These are phyloP conservation scores for Setipinna tenuifilis DNA, from an alignment of 2,797 vertebrate species.

Conservation along the genomic window DNA sequence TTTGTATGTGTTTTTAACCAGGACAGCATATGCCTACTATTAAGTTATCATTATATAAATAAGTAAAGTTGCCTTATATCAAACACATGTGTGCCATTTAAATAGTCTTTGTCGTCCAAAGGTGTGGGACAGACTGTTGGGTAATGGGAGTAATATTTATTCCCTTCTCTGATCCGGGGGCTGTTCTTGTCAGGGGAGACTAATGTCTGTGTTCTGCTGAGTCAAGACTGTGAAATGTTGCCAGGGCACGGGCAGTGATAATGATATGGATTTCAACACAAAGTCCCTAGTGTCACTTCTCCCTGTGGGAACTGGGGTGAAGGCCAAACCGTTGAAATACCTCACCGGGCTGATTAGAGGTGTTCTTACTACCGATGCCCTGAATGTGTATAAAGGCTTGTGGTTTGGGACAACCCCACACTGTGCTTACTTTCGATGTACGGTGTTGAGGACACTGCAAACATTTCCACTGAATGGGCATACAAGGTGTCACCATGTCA, in stretches of 20 bases:
- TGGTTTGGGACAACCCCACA: too few relatives aligned
- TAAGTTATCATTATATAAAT: neutral
- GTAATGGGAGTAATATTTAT: neutral
- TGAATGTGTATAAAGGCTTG: neutral
- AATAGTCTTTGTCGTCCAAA: neutral
- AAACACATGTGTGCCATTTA: neutral
- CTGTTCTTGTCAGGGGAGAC: neutral
- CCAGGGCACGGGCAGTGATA: neutral
- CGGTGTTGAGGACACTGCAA: too few relatives aligned
- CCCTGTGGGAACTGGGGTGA: neutral
- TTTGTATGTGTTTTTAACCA: neutral
- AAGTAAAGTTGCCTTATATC: neutral
- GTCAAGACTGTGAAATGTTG: conserved; percentile 13
- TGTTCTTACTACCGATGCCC: too few relatives aligned
- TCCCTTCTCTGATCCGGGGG: neutral
- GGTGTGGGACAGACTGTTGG: neutral
- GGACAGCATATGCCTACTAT: neutral
- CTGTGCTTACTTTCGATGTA: neutral
- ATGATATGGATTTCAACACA: neutral
- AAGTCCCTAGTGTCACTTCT: neutral
- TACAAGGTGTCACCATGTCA: too few relatives aligned
- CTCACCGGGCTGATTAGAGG: neutral
- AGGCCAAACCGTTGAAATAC: neutral
- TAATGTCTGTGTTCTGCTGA: neutral
- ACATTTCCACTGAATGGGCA: too few relatives aligned